Percentiles rank a stretch among this genome's conserved stretches.
phyloP scores from a whole-genome alignment of 92 coral and sea anemone species.

The Actinostola sp. region DNA sequence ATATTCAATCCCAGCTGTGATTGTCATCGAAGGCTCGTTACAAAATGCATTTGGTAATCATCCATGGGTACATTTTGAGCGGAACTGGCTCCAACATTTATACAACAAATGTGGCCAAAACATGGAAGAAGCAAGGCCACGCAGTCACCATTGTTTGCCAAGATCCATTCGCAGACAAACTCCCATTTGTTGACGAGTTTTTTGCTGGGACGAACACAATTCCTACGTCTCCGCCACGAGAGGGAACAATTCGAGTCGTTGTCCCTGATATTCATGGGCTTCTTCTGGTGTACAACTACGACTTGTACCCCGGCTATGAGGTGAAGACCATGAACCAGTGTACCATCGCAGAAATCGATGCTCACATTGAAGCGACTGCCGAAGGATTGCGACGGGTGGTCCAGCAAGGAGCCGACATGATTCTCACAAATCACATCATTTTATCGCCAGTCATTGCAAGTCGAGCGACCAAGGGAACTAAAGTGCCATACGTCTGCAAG shows the following conservation, averaged over 20 bases:
- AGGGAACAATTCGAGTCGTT: conserved; percentile 73
- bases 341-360: conserved; percentile 83
- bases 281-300: conserved; percentile 83
- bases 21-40: no score
- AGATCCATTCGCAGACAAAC: conserved; percentile 77
- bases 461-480: conserved; percentile 70
- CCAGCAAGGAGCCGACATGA: conserved; percentile 82
- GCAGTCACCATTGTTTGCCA: conserved; percentile 87
- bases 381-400: conserved; percentile 77
- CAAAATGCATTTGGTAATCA: conserved; percentile 84
- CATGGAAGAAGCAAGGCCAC: conserved; percentile 85
- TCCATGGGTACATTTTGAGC: conserved; percentile 82
- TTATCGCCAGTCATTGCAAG: conserved; percentile 82
- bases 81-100: conserved; percentile 88
- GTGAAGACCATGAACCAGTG: conserved; percentile 86
- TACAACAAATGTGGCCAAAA: conserved; percentile 77
- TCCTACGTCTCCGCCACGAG: conserved; percentile 70
- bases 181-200: conserved; percentile 81
- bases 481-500: conserved; percentile 73
- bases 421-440: conserved; percentile 83
- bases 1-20: no score
- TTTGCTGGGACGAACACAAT: conserved; percentile 62
- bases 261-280: conserved; percentile 87
- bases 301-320: conserved; percentile 68
- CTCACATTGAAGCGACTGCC: conserved; percentile 72